Percentiles rank a stretch among this genome's conserved stretches.
Evolutionary conservation across 64 coral and sea anemone genomes (phyloP).

Genomic region (Acropora yongei): DNA sequence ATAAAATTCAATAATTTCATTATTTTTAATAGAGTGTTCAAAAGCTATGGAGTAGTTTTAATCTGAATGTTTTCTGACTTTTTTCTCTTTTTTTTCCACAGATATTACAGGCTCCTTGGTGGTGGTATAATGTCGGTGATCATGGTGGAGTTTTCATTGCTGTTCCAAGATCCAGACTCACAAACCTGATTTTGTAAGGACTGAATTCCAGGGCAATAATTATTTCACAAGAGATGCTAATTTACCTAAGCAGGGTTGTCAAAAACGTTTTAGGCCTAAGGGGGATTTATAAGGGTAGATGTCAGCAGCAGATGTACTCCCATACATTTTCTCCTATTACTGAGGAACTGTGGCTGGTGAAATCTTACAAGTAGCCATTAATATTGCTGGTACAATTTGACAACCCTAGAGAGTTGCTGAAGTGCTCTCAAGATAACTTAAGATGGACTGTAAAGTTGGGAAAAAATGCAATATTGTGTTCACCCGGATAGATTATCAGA

Average conservation of each 20-base stretch:
- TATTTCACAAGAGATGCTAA: too few species aligned
- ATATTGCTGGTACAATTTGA: background rate
- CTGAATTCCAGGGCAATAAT: background rate
- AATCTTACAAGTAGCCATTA: background rate
- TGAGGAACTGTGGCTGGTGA: background rate
- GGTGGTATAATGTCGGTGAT: conserved; percentile 94
- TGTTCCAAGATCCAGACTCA: conserved; percentile 72
- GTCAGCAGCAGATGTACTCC: too few species aligned
- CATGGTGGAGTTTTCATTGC: conserved; percentile 92
- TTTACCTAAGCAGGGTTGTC: too few species aligned
- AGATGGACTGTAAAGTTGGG: too few species aligned
- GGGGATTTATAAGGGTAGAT: too few species aligned
- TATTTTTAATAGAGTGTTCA: too few species aligned
- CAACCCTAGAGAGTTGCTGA: background rate
- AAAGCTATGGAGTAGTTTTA: too few species aligned
- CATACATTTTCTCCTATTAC: too few species aligned
- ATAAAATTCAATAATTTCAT: too few species aligned
- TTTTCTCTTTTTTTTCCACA: conserved; percentile 16
- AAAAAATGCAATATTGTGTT: too few species aligned
- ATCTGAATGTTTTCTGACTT: background rate
- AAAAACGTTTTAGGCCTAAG: too few species aligned
- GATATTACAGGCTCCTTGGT: conserved; percentile 78
- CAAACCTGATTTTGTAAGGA: conserved; percentile 87
- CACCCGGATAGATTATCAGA: too few species aligned
- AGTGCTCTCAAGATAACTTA: background rate